phyloP scores from a whole-genome alignment of 2,113 vertebrate genomes.

The Astatotilapia flaviijosephi region DNA sequence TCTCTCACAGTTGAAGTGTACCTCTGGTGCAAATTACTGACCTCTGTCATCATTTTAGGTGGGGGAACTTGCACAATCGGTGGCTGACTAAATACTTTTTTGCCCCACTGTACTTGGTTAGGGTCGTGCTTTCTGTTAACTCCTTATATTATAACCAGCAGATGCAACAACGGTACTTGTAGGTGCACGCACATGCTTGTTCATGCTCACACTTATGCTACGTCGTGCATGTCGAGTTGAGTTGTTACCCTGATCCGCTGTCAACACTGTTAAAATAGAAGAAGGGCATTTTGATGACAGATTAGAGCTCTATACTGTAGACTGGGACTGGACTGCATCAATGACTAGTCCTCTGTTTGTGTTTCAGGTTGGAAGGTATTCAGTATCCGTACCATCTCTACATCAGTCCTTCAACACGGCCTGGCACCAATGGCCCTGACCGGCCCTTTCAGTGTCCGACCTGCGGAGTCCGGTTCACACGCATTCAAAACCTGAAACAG shows the following conservation, averaged over 20 bases:
- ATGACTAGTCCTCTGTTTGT: not conserved
- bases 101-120: no score
- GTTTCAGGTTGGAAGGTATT: constrained; percentile 87
- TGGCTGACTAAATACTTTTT: no score
- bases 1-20: no score
- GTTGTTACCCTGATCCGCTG: not conserved
- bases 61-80: no score
- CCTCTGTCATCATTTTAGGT: no score
- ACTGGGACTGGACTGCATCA: not conserved
- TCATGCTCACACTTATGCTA: not conserved
- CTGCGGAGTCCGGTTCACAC: constrained; percentile 95
- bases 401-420: constrained; percentile 91
- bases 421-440: constrained; percentile 90
- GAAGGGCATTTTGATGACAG: not conserved
- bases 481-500: constrained; percentile 98
- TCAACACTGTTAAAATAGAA: not conserved
- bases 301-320: not conserved
- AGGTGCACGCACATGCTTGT: not conserved
- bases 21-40: no score
- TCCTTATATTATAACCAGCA: not conserved
- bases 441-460: constrained; percentile 96
- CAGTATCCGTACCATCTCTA: constrained; percentile 97
- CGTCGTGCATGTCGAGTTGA: not conserved
- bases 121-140: not conserved
- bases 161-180: not conserved